phyloP scores from a whole-genome alignment of 2,113 vertebrate genomes.

The Scytalopus superciliaris region DNA sequence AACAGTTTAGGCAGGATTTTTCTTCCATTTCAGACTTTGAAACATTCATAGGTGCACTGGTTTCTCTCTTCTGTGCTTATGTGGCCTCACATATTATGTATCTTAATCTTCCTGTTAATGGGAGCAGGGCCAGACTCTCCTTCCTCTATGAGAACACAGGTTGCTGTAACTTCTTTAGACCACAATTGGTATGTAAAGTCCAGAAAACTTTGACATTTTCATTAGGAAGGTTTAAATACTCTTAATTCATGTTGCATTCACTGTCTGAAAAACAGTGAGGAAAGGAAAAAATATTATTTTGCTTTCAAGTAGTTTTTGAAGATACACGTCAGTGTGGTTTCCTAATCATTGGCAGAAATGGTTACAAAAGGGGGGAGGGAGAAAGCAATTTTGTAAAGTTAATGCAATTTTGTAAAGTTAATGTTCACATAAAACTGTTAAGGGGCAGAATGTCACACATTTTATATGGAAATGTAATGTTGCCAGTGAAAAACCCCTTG shows the following conservation, averaged over 20 bases:
- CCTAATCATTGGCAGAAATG: neutral
- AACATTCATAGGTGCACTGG: neutral
- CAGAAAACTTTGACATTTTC: neutral
- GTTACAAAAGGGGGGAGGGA: neutral
- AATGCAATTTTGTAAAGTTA: constrained; percentile 13
- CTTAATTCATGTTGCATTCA: neutral
- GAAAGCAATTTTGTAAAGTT: constrained; percentile 24
- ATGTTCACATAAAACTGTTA: constrained; percentile 18
- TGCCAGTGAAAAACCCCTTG: constrained; percentile 14
- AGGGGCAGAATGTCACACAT: constrained; percentile 28
- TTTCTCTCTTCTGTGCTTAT: neutral
- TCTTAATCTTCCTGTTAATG: neutral
- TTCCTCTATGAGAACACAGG: neutral
- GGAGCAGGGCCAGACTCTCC: neutral
- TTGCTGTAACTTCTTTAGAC: neutral
- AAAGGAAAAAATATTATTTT: neutral
- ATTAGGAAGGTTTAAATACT: neutral
- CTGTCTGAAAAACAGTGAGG: neutral
- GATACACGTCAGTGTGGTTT: neutral
- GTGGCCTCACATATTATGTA: neutral
- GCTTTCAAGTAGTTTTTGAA: neutral
- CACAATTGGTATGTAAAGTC: neutral
- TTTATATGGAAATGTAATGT: constrained; percentile 18
- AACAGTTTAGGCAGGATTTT: neutral
- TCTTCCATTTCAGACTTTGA: neutral